A percentile compares a stretch with the other conserved stretches of the same genome.
Conservation (phyloP, 2,888 invertebrate species). For the Junonia oenone region DNA sequence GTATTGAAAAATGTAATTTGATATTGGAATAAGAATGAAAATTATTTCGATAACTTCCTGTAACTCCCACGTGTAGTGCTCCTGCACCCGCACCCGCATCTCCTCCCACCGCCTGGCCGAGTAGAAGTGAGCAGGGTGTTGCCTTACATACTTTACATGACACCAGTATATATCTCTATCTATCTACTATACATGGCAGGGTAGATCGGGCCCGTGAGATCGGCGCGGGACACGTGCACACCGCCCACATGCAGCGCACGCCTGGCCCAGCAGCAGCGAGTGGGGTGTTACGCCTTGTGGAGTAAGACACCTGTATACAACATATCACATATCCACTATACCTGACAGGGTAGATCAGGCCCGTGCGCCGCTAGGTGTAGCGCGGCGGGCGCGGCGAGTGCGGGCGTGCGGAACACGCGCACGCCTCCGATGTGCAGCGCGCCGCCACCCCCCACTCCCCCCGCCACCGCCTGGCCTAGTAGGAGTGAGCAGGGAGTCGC, state of each 20-base stretch:
- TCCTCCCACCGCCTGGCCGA: conserved; percentile 41
- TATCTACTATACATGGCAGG: conserved; percentile 47
- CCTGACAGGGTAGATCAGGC: conserved; percentile 54
- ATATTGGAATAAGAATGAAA: neutral
- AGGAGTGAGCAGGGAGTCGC: conserved; percentile 76
- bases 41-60: too few species aligned
- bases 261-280: conserved; percentile 63
- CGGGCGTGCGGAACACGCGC: conserved; percentile 78
- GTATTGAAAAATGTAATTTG: neutral
- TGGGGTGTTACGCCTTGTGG: conserved; percentile 78
- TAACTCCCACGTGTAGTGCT: conserved; percentile 76
- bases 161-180: conserved; percentile 47
- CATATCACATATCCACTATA: too few species aligned
- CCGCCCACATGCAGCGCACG: conserved; percentile 73
- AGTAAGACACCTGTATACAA: conserved; percentile 66
- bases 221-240: conserved; percentile 76
- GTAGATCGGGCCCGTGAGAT: conserved; percentile 62
- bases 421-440: conserved; percentile 76
- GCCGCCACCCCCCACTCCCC: conserved; percentile 31
- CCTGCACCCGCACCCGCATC: conserved; percentile 31
- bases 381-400: conserved; percentile 71
- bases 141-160: conserved; percentile 80
- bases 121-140: conserved; percentile 74
- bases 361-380: conserved; percentile 76
- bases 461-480: conserved; percentile 41